Evolutionary conservation across 2,797 vertebrate species (phyloP), one percentile per base, ranked within the genome.

Genomic region (Eulemur rubriventer): DNA sequence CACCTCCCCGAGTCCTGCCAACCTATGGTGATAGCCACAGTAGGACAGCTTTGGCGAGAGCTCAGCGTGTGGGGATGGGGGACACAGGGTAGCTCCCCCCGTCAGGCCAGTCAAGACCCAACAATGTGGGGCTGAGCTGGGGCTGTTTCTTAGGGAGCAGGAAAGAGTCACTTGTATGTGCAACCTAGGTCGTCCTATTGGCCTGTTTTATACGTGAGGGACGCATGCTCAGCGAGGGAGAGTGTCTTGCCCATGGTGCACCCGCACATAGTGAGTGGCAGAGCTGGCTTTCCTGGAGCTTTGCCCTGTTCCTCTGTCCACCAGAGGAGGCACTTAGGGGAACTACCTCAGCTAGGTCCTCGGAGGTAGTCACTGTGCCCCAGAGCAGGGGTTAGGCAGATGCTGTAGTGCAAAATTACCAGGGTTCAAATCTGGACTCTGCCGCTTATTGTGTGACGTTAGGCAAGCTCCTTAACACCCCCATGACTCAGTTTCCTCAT

Each of bases 401-500:
- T 33, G 17, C 63, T 85, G 7, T 35, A 50, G n/a, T 67, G 10
- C 46, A 61, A 85, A 89, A 30, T 18, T 61, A 67, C 28, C 33
- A 76, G 48, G 13, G 14, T 91, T 83, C 35, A 61, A 75, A n/a
- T 72, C 46, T 63, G n/a, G 65, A 80, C 30, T 79, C 59, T 59
- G 55, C 17, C 24, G 24, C 55, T 88, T 50, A 93, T 7, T 59
- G 28, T 2, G 0, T 20, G 33, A 46, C 9, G 76, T 81, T 67
- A 52, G 63, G 30, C 33, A 81, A 67, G 33, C 52, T 90, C 35
- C 11, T 50, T 50, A 82, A 91, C 17, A 38, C 38, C 72, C 30
- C 28, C 63, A 7, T 67, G 35, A 70, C 69, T 95, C 87, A 28
- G 26, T 93, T 95, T 89, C 63, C 46, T 96, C 55, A 91, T 94